phyloP scores from a whole-genome alignment of 2,113 vertebrate species.

The Tenrec ecaudatus region DNA sequence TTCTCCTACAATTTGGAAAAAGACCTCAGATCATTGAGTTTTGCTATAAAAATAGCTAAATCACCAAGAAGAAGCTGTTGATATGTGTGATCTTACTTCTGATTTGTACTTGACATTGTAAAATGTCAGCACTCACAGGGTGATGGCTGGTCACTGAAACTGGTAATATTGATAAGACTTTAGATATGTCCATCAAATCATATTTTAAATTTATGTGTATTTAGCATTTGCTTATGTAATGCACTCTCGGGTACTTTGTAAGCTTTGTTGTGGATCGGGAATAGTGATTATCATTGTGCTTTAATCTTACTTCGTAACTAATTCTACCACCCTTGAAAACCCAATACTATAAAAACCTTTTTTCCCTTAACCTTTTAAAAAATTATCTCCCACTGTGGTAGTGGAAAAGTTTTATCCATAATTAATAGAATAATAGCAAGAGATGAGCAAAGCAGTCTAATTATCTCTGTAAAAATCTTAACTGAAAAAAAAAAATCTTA shows the following conservation, averaged over 20 bases:
- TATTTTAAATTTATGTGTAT: neutral
- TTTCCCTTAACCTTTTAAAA: neutral
- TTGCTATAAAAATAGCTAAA: neutral
- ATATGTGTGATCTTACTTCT: neutral
- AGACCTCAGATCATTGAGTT: neutral
- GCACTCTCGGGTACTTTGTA: neutral
- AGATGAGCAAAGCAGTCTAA: conserved; percentile 33
- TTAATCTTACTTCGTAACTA: neutral
- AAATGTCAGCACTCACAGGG: neutral
- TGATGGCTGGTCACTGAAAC: neutral
- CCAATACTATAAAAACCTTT: neutral
- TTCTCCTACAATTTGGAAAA: neutral
- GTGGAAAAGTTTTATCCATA: neutral
- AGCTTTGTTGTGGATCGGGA: neutral
- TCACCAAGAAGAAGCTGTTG: neutral
- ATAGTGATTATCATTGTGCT: neutral
- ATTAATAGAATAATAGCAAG: conserved; percentile 28
- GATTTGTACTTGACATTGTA: neutral
- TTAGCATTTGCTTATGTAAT: neutral
- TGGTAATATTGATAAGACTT: neutral
- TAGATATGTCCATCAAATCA: neutral
- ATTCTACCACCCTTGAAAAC: conserved; percentile 3
- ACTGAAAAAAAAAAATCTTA: conserved; percentile 72
- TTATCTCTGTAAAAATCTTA: conserved; percentile 67
- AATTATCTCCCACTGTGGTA: neutral